Percentiles rank a stretch among this genome's conserved stretches.
Conservation (phyloP, 2,797 vertebrate genomes). For the Hydrocynus forskahlii region DNA sequence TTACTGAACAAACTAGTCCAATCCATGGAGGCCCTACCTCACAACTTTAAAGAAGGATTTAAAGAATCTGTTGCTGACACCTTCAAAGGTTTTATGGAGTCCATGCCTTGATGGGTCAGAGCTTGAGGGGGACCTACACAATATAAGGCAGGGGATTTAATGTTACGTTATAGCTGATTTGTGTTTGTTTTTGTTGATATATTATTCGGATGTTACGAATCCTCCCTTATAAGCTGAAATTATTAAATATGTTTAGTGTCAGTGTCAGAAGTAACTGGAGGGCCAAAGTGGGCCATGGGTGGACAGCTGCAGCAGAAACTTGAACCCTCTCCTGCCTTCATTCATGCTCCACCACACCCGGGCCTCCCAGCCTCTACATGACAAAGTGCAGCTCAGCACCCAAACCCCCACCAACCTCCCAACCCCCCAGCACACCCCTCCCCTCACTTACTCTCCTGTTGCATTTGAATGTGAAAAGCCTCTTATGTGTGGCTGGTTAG, state of each 20-base stretch:
- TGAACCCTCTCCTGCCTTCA: constrained; percentile 54
- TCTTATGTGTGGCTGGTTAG: constrained; percentile 72
- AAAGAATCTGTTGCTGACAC: too few species aligned
- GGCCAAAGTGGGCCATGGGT: constrained; percentile 35
- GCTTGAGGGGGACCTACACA: too few species aligned
- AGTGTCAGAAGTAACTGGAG: constrained; percentile 46
- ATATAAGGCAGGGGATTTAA: too few species aligned
- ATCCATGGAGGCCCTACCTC: too few species aligned
- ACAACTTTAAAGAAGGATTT: too few species aligned
- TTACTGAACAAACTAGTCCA: too few species aligned
- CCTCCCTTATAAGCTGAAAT: constrained; percentile 1
- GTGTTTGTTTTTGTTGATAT: too few species aligned
- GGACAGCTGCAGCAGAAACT: constrained; percentile 60
- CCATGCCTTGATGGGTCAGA: too few species aligned
- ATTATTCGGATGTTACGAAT: background rate
- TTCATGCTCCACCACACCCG: constrained; percentile 16
- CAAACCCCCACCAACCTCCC: constrained; percentile 20
- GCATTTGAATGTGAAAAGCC: constrained; percentile 83
- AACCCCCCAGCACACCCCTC: background rate
- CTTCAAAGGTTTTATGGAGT: too few species aligned
- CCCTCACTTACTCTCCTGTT: constrained; percentile 49
- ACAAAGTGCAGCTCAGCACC: constrained; percentile 55
- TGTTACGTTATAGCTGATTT: too few species aligned
- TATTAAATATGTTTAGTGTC: constrained; percentile 47
- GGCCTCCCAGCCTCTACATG: constrained; percentile 48